phyloP scores from a whole-genome alignment of 2,113 vertebrate genomes.

The Clarias gariepinus region DNA sequence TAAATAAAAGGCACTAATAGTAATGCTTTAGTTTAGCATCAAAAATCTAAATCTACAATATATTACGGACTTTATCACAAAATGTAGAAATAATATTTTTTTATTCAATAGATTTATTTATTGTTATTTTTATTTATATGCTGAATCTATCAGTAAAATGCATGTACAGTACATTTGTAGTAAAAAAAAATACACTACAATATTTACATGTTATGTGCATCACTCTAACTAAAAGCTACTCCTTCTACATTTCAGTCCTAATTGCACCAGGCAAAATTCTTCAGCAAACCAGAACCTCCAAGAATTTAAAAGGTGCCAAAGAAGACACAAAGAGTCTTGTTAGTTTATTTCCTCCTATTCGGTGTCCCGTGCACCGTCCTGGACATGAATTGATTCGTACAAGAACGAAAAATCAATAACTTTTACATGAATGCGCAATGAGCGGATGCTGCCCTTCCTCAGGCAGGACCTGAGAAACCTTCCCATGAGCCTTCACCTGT shows the following conservation, averaged over 20 bases:
- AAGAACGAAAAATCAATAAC: slow-evolving; percentile 70
- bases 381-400: slow-evolving; percentile 65
- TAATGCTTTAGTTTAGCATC: not conserved
- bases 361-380: slow-evolving; percentile 60
- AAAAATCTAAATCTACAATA: slow-evolving; percentile 52
- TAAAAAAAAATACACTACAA: not conserved
- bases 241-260: not conserved
- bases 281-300: not conserved
- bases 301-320: slow-evolving; percentile 31
- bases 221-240: not conserved
- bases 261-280: not conserved
- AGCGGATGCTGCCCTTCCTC: slow-evolving; percentile 63
- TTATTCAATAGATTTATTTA: not conserved
- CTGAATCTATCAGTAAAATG: slow-evolving; percentile 6
- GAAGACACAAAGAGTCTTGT: slow-evolving; percentile 59
- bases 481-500: slow-evolving; percentile 27
- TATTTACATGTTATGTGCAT: not conserved
- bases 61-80: not conserved
- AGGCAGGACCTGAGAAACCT: slow-evolving; percentile 16
- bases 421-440: slow-evolving; percentile 72
- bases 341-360: slow-evolving; percentile 62
- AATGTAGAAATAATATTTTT: not conserved
- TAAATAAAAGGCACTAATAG: not conserved
- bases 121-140: not conserved
- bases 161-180: slow-evolving; percentile 38